Base-by-base conservation (phyloP, 2,113 vertebrate species). In the Ovibos moschatus region DNA sequence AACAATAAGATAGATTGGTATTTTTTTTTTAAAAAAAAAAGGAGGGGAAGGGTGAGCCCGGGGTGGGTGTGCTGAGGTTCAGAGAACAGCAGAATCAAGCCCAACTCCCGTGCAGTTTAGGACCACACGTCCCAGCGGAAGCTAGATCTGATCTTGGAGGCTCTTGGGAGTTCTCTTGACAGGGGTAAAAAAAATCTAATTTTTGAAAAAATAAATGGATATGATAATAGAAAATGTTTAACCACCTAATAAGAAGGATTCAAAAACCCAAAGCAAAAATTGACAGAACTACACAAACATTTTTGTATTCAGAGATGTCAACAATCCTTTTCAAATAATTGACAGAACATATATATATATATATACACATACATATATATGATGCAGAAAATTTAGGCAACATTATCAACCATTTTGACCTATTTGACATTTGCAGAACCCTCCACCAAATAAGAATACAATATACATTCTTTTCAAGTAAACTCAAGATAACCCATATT, bases 261-360 rank as follows among this genome's bases (percentile, higher is more conserved):
- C 40, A 90, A 90, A 51, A 64, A 50, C 17, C 53, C 21, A 5
- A 79, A 71, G 55, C 51, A 94, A 91, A 86, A 79, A 60, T 21
- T 86, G 27, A 93, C 13, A 81, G 67, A 92, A 57, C 40, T 78
- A 55, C 23, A 86, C 36, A 83, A 16, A 93, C 45, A 86, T 27
- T 82, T 96, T 87, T 83, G 53, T 76, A 62, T 28, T 82, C 47
- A 87, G 60, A 57, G 23, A 78, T 51, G 11, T 62, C 36, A 92
- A 53, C 28, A 94, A 78, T 83, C 30, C 36, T 74, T 23, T 87
- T 94, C 50, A 93, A 89, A 92, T 87, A 92, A 83, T 14, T 87
- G 25, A 30, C 27, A 47, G 43, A 74, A 89, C 1, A 16, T 33
- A 86, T 10, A 67, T 50, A 58, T 17, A 45, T 6, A 43, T 33